phyloP scores from a whole-genome alignment of 2,888 invertebrate genomes.

The Tinea trinotella region DNA sequence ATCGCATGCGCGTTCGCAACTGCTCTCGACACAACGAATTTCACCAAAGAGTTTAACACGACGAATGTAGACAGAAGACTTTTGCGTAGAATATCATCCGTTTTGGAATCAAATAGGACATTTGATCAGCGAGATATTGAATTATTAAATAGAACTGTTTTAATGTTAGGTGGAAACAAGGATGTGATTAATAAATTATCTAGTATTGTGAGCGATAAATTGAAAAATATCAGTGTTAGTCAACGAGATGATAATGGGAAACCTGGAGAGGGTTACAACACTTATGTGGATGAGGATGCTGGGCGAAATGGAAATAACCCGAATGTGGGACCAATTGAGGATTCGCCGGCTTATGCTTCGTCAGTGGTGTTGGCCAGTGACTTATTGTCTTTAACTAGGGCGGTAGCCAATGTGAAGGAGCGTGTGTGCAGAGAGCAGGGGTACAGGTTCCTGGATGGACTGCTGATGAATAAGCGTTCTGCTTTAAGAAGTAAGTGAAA shows the following conservation, averaged over 20 bases:
- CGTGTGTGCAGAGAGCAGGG: slow-evolving; percentile 63
- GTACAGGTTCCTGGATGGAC: slow-evolving; percentile 56
- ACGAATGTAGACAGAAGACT: slow-evolving; percentile 39
- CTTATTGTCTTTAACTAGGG: slow-evolving; percentile 58
- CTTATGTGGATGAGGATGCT: slow-evolving; percentile 30
- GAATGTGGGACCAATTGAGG: slow-evolving; percentile 42
- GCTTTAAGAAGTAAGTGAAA: slow-evolving; percentile 70
- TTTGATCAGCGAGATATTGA: slow-evolving; percentile 36
- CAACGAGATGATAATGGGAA: not conserved
- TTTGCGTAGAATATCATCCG: slow-evolving; percentile 33
- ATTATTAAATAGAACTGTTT: slow-evolving; percentile 39
- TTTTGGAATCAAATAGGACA: slow-evolving; percentile 39
- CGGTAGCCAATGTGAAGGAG: slow-evolving; percentile 58
- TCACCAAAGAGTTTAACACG: slow-evolving; percentile 28
- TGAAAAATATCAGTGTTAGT: not conserved
- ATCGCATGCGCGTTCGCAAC: slow-evolving; percentile 35
- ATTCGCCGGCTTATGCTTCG: slow-evolving; percentile 63
- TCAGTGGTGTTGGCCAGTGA: slow-evolving; percentile 63
- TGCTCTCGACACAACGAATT: slow-evolving; percentile 28
- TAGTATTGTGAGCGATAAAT: slow-evolving; percentile 31
- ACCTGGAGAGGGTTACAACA: slow-evolving; percentile 28
- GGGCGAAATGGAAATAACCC: slow-evolving; percentile 27
- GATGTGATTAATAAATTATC: slow-evolving; percentile 41
- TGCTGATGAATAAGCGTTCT: slow-evolving; percentile 66
- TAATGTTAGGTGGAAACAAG: slow-evolving; percentile 38